Evolutionary conservation across 2,888 invertebrate species (phyloP), one percentile per base, ranked within the genome.

Genomic region (Epistrophe eligans): DNA sequence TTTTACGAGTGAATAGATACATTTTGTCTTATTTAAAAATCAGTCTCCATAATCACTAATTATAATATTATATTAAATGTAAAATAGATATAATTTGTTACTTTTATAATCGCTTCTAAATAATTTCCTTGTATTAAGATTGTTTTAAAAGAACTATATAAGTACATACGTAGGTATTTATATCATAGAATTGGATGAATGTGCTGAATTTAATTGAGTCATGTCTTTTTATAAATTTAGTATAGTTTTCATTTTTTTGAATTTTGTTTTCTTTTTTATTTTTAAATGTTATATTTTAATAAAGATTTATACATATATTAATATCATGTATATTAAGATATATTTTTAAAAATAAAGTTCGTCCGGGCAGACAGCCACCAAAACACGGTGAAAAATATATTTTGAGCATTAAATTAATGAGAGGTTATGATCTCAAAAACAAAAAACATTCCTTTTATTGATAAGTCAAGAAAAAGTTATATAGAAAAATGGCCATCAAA

Each of bases 31-130:
- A 84, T 84, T 80, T 80, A 79, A 84, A 84, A 84, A 84, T 84
- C 84, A 84, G 84, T 84, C 84, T 84, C 84, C 80, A 84, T 84
- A 84, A 80, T 84, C 77, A 84, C 79, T 84, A 80, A 79, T 84
- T 50, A 50, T 50, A 50, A 57, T 57, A 77, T 80, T 84, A 84
- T 84, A 57, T 79, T 72, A 84, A 84, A 84, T 79, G 74, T 84
- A 84, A 84, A 84, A 84, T 79, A 84, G 84, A 84, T 84, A 84
- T 76, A 84, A 84, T 79, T 74, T 79, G 74, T 84, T 70, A 57
- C 66, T 45, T 77, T 71, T 66, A 66, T 77, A 77, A 79, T 79
- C 79, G 60, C 3, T 55, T 77, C 64, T 57, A 66, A 77, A 77
- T 64, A 50, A 45, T 11, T 64, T 71, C 57, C 48, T 24, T 28